These are phyloP conservation scores for Hemibagrus guttatus DNA, from an alignment of 2,797 vertebrate species.

Conservation along the genomic window DNA sequence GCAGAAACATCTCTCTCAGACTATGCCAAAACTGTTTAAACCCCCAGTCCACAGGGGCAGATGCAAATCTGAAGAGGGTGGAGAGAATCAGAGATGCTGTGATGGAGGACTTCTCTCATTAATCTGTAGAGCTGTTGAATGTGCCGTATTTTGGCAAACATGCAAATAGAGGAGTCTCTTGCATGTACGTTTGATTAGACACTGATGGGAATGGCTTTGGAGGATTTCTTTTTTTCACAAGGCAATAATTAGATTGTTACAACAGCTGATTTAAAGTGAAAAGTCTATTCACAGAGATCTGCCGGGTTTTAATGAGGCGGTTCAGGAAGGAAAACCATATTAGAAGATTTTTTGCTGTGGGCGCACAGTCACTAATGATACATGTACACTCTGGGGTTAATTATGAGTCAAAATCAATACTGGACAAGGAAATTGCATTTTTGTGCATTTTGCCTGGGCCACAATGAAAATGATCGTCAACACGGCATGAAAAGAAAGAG, in stretches of 20 bases:
- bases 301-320: slow-evolving; percentile 50
- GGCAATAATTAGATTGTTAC: slow-evolving; percentile 47
- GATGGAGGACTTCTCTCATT: slow-evolving; percentile 49
- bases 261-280: slow-evolving; percentile 51
- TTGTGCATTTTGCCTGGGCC: slow-evolving; percentile 31
- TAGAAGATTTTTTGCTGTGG: slow-evolving; percentile 36
- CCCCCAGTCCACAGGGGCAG: slow-evolving; percentile 38
- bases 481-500: slow-evolving; percentile 16
- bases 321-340: slow-evolving; percentile 43
- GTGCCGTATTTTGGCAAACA: slow-evolving; percentile 46
- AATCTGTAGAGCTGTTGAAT: slow-evolving; percentile 45
- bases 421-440: slow-evolving; percentile 40
- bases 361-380: slow-evolving; percentile 15
- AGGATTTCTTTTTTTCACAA: slow-evolving; percentile 11
- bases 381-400: slow-evolving; percentile 46
- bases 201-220: slow-evolving; percentile 31
- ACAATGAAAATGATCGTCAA: slow-evolving; percentile 36
- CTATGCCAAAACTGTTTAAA: slow-evolving; percentile 22
- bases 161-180: slow-evolving; percentile 51
- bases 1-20: slow-evolving; percentile 33
- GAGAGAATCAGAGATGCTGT: slow-evolving; percentile 37
- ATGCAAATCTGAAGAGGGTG: slow-evolving; percentile 49
- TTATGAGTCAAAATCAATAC: slow-evolving; percentile 57
- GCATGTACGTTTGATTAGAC: slow-evolving; percentile 49
- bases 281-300: slow-evolving; percentile 47